Evolutionary conservation across 2,888 invertebrate genomes (phyloP), one percentile per base, ranked within the genome.

Genomic region (Synanthedon andrenaeformis): DNA sequence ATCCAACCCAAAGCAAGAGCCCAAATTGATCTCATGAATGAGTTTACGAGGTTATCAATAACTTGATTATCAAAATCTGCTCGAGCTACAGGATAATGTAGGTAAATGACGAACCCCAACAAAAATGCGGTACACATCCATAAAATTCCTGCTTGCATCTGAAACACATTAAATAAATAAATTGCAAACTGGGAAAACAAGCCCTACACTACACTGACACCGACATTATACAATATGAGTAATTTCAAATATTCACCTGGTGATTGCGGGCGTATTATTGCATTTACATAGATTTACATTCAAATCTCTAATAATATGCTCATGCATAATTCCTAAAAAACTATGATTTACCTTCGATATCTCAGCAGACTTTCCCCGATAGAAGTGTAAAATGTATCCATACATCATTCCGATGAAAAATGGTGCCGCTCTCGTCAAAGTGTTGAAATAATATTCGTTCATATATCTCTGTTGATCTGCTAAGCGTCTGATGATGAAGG

Each of bases 1-100:
- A 89, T 63, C 88, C 88, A 88, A 0, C 81, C 74, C 1, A 89
- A 57, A 6, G 76, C 81, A 10, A 81, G 35, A 0, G 82, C 76
- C 89, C 89, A 89, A 0, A 66, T 63, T 0, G 84, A 74, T 51
- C 86, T 68, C 63, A 79, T 73, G 52, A 81, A 76, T 0, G 82
- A 79, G 55, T 82, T 82, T 50, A 79, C 68, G 13, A 79, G 51
- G 49, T 63, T 74, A 53, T 81, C 79, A 19, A 68, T 66, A 0
- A 67, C 53, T 54, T 78, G 75, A 51, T 74, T 79, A 49, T 76
- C 58, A 76, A 79, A 80, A 14, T 74, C 70, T 0, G 62, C 5
- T 52, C 76, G 71, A 62, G 70, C 64, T 13, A 73, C 66, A 0
- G 75, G 69, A 28, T 75, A 66, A 0, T 66, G 57, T 0, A 70